Evolutionary conservation across 2,888 invertebrate species (phyloP).

Genomic region (Dioctria rufipes): DNA sequence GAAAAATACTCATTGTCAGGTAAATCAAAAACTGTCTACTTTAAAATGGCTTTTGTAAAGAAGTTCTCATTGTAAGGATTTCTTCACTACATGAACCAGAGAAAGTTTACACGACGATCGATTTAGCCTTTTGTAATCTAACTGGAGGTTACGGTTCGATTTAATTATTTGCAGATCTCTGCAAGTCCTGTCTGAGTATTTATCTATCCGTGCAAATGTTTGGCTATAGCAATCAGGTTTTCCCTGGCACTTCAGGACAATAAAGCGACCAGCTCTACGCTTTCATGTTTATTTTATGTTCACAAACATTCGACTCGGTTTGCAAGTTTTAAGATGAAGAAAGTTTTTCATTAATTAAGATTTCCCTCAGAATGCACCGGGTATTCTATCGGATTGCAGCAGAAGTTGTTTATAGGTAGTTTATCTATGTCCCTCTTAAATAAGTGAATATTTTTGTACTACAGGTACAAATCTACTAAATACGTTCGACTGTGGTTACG

Average conservation of each 20-base stretch:
- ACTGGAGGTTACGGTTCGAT: constrained; percentile 21
- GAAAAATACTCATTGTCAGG: neutral
- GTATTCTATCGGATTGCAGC: constrained; percentile 14
- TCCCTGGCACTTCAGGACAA: constrained; percentile 8
- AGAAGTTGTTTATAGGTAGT: constrained; percentile 15
- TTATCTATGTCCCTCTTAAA: constrained; percentile 14
- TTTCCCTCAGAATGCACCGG: constrained; percentile 48
- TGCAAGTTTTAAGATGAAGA: constrained; percentile 58
- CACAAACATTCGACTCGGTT: neutral
- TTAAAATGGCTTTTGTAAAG: neutral
- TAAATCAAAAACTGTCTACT: neutral
- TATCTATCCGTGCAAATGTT: constrained; percentile 20
- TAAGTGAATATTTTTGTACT: constrained; percentile 29
- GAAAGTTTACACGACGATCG: neutral
- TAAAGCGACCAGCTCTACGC: constrained; percentile 5
- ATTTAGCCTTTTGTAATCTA: constrained; percentile 27
- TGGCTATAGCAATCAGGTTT: neutral
- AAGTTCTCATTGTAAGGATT: too few species aligned
- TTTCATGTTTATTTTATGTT: constrained; percentile 45
- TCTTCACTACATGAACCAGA: neutral
- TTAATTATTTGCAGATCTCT: constrained; percentile 46
- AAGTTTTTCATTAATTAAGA: constrained; percentile 59
- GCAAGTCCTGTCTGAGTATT: neutral
- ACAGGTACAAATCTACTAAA: constrained; percentile 19
- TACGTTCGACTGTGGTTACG: constrained; percentile 5